Evolutionary conservation across 2,797 vertebrate species (phyloP).

Genomic region (Hybognathus amarus): DNA sequence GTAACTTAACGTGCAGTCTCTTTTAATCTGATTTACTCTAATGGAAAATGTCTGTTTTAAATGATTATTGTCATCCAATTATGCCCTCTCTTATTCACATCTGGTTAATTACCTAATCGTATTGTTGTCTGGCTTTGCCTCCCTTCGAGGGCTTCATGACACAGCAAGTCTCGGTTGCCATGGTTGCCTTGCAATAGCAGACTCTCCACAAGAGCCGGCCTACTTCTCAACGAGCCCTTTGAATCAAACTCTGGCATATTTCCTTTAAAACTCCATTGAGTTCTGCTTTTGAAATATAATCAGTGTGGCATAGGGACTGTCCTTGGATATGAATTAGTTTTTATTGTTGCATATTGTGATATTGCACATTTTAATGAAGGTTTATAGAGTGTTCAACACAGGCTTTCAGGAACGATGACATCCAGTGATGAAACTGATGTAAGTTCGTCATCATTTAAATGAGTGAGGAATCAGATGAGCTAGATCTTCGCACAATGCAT

Average conservation of each 20-base stretch:
- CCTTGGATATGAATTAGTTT: not conserved
- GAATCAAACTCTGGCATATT: slow-evolving; percentile 23
- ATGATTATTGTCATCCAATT: slow-evolving; percentile 6
- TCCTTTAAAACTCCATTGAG: not conserved
- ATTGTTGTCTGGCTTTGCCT: slow-evolving; percentile 36
- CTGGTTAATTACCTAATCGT: slow-evolving; percentile 50
- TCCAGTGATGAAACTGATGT: slow-evolving; percentile 1
- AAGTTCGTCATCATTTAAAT: slow-evolving; percentile 24
- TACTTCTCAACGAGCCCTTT: slow-evolving; percentile 8
- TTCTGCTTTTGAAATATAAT: not conserved
- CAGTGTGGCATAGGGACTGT: not conserved
- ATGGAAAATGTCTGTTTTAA: slow-evolving; percentile 61
- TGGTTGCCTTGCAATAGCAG: slow-evolving; percentile 25
- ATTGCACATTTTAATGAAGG: not conserved
- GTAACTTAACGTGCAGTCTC: not conserved
- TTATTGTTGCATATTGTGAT: not conserved
- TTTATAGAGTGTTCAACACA: not conserved
- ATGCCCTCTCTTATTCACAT: slow-evolving; percentile 21
- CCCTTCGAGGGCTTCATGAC: slow-evolving; percentile 42
- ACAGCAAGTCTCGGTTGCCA: slow-evolving; percentile 34
- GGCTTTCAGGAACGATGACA: slow-evolving; percentile 4
- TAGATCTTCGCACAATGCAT: not conserved
- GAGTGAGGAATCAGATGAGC: not conserved
- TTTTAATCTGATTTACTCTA: slow-evolving; percentile 63
- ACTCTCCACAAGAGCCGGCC: not conserved